phyloP scores from a whole-genome alignment of 1,140 invertebrate genomes.

The Plodia interpunctella region DNA sequence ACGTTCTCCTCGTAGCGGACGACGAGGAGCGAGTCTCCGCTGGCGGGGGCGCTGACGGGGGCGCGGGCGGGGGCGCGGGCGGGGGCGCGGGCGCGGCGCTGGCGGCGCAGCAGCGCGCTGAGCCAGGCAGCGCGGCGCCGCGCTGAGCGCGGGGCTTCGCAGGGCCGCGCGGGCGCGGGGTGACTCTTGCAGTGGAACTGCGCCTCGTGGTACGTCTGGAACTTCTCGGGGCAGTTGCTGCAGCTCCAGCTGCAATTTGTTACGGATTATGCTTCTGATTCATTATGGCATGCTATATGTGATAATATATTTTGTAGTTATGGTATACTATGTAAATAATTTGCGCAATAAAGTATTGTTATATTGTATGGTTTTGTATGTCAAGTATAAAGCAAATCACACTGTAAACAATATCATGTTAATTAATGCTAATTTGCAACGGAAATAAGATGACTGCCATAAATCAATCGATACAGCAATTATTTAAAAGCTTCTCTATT shows the following conservation, averaged over 20 bases:
- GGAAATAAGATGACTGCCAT: no score
- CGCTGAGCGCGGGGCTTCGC: slow-evolving; percentile 38
- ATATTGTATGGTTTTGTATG: no score
- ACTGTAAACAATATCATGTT: no score
- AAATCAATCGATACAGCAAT: no score
- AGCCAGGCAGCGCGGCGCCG: slow-evolving; percentile 44
- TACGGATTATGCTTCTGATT: no score
- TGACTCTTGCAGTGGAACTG: slow-evolving; percentile 59
- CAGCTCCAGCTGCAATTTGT: slow-evolving; percentile 45
- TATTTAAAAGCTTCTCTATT: no score
- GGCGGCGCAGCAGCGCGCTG: slow-evolving; percentile 31
- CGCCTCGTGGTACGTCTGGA: slow-evolving; percentile 56
- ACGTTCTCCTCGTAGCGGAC: slow-evolving; percentile 52
- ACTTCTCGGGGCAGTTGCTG: slow-evolving; percentile 39
- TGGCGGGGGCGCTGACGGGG: neutral
- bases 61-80: slow-evolving; percentile 36
- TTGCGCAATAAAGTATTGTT: no score
- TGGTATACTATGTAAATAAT: no score
- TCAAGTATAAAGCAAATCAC: no score
- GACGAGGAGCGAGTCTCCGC: slow-evolving; percentile 54
- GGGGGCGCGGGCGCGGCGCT: slow-evolving; percentile 24
- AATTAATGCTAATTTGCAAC: no score
- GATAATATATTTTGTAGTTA: no score
- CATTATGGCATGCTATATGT: no score
- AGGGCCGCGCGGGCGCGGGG: slow-evolving; percentile 25